Conservation (phyloP, 2,113 vertebrate species). For the Alethe castanea region DNA sequence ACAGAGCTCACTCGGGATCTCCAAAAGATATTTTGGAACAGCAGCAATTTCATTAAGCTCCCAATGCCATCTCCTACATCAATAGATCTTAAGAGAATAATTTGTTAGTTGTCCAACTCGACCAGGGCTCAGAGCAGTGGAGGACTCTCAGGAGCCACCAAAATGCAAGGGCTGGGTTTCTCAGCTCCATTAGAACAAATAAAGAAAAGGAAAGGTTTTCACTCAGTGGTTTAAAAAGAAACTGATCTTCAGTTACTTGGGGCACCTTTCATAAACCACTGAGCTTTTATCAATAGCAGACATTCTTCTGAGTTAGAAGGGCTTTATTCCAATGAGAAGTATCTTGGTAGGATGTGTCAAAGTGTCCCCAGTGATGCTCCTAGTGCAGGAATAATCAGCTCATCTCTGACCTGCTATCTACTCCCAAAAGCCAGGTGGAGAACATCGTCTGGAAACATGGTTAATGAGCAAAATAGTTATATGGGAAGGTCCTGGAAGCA, state of each 20-base stretch:
- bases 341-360: neutral
- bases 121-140: neutral
- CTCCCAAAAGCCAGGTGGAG: neutral
- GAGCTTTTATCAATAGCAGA: neutral
- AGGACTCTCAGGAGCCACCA: neutral
- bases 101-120: neutral
- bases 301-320: neutral
- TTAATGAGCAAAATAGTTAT: neutral
- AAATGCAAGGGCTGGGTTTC: neutral
- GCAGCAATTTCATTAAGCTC: neutral
- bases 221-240: neutral
- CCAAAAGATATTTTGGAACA: neutral
- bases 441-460: accelerated
- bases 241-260: neutral
- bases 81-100: neutral
- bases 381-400: neutral
- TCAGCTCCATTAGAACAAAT: neutral
- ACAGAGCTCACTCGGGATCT: neutral
- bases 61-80: neutral
- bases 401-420: neutral
- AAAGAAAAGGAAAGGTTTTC: neutral
- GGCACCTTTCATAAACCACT: neutral
- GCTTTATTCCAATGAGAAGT: neutral
- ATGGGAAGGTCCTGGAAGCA: neutral
- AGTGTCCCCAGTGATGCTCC: neutral